These are phyloP conservation scores for Babylonia areolata DNA, from an alignment of 1,140 invertebrate species.

Conservation along the genomic window DNA sequence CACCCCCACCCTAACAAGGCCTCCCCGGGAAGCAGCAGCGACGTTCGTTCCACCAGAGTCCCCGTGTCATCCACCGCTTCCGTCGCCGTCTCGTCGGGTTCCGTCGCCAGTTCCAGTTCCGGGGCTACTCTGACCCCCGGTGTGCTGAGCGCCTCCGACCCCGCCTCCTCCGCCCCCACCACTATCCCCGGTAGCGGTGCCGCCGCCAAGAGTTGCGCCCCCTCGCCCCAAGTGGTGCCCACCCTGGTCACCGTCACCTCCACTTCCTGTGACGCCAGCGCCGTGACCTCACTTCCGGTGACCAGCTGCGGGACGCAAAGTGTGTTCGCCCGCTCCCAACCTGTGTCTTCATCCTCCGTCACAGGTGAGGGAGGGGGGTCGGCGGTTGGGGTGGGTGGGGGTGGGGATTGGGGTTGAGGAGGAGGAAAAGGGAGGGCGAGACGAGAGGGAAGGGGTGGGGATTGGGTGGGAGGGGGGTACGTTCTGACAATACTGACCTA, in stretches of 20 bases:
- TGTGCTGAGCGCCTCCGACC: not conserved
- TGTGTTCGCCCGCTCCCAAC: constrained; percentile 31
- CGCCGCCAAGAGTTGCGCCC: not conserved
- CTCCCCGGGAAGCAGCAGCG: not conserved
- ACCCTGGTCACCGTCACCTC: constrained; percentile 42
- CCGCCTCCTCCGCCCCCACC: not conserved
- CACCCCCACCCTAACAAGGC: not conserved
- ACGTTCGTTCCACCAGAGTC: not conserved
- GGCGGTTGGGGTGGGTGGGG: not conserved
- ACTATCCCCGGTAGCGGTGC: not conserved
- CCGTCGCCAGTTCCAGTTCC: not conserved
- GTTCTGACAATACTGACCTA: too few species aligned
- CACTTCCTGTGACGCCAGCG: constrained; percentile 29
- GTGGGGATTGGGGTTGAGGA: not conserved
- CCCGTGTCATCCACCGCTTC: not conserved
- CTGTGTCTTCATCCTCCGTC: constrained; percentile 11
- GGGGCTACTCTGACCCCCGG: not conserved
- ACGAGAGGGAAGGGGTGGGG: too few species aligned
- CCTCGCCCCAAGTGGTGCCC: constrained; percentile 10
- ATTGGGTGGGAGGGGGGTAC: too few species aligned
- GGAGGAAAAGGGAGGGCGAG: constrained; percentile 1
- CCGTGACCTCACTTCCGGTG: constrained; percentile 34
- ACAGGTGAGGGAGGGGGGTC: not conserved
- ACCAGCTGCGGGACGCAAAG: constrained; percentile 41
- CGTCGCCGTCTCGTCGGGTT: not conserved